phyloP scores from a whole-genome alignment of 2,113 vertebrate species.

The Desmodus rotundus region DNA sequence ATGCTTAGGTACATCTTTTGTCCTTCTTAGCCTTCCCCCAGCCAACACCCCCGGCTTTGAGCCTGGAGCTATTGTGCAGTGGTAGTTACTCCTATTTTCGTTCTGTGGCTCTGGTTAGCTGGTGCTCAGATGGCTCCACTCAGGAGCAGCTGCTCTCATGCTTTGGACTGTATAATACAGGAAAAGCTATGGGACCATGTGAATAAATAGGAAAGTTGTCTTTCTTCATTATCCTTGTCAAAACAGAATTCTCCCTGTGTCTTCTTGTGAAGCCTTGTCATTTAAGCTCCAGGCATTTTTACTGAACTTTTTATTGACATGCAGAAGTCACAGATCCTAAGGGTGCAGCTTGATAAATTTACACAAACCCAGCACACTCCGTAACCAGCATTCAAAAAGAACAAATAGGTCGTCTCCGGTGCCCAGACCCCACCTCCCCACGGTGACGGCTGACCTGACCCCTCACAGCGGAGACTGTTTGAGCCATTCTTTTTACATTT shows the following conservation, averaged over 20 bases:
- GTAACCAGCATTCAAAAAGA: not conserved
- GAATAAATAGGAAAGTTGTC: not conserved
- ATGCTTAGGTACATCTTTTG: not conserved
- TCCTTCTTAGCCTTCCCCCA: not conserved
- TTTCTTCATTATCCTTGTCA: not conserved
- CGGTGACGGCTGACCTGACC: not conserved
- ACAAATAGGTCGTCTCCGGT: not conserved
- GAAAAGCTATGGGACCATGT: not conserved
- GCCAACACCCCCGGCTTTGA: not conserved
- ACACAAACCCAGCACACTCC: not conserved
- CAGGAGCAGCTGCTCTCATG: not conserved
- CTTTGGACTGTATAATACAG: not conserved
- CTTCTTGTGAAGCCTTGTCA: not conserved
- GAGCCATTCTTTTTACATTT: not conserved
- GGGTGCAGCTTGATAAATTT: not conserved
- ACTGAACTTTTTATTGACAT: constrained; percentile 7
- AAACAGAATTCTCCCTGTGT: not conserved
- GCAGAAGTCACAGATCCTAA: not conserved
- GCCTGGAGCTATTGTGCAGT: not conserved
- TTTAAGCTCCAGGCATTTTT: not conserved
- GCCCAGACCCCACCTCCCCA: not conserved
- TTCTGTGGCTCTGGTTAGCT: not conserved
- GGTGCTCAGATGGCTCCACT: not conserved
- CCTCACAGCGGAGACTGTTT: not conserved
- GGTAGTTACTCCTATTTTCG: not conserved